Evolutionary conservation across 2,113 vertebrate species (phyloP), one percentile per base, ranked within the genome.

Genomic region (Orthonyx spaldingii): DNA sequence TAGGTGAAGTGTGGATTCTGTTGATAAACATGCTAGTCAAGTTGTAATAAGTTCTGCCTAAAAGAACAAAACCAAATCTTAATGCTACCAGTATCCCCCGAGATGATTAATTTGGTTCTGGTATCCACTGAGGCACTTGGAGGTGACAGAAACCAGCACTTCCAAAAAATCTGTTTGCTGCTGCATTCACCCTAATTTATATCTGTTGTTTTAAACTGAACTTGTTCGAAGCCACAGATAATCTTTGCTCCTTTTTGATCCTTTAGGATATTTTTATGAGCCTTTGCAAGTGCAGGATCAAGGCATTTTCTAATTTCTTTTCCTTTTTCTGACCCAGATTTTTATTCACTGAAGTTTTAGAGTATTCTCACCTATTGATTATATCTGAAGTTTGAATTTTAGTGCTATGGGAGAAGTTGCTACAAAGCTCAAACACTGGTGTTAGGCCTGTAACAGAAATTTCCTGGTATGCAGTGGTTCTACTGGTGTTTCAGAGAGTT

Each of bases 61-160:
- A 26, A 65, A 68, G 39, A 76, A 42, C 13, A 50, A 72, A 82
- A 28, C 20, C 39, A 60, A 90, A 50, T 16, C 50, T 27, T 35
- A 12, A 17, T 1, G 11, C 16, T 65, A 0, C 42, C 50, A 22
- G 59, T 42, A 84, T 4, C 32, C 30, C 0, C 0, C 5, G 42
- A 74, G 56, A 4, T 41, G 28, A 4, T 77, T 26, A 20, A 17
- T 57, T 95, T 0, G 1, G 18, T 19, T 70, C 64, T 21, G 9
- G 11, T 78, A 52, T n/a, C 60, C 13, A 16, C 42, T 0, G 1
- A 47, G 56, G 47, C 0, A 0, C 66, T 90, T 1, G 8, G 60
- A 65, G 33, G 27, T 64, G 65, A 50, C 28, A 65, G 49, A 69
- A 87, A n/a, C n/a, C 53, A 42, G 10, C 41, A 8, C 9, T 87